Percentiles rank a stretch among this genome's conserved stretches.
phyloP scores from a whole-genome alignment of 2,888 invertebrate species.

The Morinoia aosen region DNA sequence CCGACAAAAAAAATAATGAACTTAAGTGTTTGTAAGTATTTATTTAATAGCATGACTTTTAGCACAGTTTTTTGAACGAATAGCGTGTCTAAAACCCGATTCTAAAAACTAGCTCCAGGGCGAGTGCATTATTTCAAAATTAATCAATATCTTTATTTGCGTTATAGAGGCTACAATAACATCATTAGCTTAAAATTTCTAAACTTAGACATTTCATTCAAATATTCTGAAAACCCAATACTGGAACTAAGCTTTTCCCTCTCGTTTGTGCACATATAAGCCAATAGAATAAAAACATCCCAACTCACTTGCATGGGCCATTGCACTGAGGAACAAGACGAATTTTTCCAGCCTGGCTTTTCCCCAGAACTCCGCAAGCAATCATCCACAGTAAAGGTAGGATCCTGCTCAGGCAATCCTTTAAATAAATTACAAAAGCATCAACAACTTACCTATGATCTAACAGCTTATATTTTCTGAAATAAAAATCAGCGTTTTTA shows the following conservation, averaged over 20 bases:
- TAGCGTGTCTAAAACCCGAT: too few species aligned
- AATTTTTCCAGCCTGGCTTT: neutral
- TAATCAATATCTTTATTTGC: too few species aligned
- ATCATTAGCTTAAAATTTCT: too few species aligned
- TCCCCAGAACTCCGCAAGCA: neutral
- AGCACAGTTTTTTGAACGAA: too few species aligned
- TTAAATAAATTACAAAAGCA: neutral
- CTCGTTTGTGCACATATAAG: neutral
- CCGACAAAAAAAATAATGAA: neutral
- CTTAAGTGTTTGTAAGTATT: neutral
- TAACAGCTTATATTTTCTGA: neutral
- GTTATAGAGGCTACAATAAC: too few species aligned
- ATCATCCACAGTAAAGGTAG: neutral
- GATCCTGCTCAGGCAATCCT: neutral
- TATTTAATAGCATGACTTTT: too few species aligned
- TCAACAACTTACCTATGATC: neutral
- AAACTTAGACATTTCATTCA: too few species aligned
- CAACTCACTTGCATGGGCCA: neutral
- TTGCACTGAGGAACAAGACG: neutral
- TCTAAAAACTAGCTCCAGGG: too few species aligned
- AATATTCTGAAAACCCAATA: too few species aligned
- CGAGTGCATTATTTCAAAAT: too few species aligned
- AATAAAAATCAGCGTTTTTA: neutral
- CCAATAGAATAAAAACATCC: neutral
- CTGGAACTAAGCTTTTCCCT: too few species aligned